Evolutionary conservation across 2,113 vertebrate species (phyloP), one percentile per base, ranked within the genome.

Genomic region (Struthio camelus): DNA sequence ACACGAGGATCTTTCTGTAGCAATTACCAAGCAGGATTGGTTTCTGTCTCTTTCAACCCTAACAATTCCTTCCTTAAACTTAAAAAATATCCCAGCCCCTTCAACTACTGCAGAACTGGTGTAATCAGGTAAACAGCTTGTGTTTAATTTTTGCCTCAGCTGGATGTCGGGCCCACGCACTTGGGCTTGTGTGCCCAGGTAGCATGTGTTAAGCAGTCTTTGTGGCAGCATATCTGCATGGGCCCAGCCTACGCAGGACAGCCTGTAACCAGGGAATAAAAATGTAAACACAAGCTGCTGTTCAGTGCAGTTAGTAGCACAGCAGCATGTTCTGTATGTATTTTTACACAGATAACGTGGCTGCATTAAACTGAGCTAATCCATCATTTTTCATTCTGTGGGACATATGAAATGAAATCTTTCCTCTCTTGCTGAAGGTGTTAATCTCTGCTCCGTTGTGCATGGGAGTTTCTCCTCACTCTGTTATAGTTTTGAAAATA

Each of bases 231-330:
- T 28, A 24, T 87, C 85, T 93, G 85, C 96, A 51, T 32, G 11
- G 87, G 90, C 89, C 48, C 93, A 91, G 77, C 93, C 95, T n/a
- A 93, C 95, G 27, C 89, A 94, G 93, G 93, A 94, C 89, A 90
- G 89, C 38, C 93, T 93, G 94, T 56, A 91, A 95, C 75, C 87
- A 90, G 80, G 79, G 95, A 90, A 62, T 38, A 20, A 71, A 87
- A 90, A 59, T 78, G 93, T 85, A 97, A 97, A 95, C 96, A 95
- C 93, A 94, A 95, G 91, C 93, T 96, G 94, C 95, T 94, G 96
- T 96, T 93, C 85, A 18, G 79, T 53, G 85, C 76, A 34, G 50
- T 51, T 48, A 88, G 88, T 56, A 85, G 91, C 96, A 95, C 84
- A 90, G 89, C 89, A 96, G 94, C 91, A 90, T 79, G 94, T 90